Conservation (phyloP, 2,797 vertebrate genomes). For the Eulemur albifrons region DNA sequence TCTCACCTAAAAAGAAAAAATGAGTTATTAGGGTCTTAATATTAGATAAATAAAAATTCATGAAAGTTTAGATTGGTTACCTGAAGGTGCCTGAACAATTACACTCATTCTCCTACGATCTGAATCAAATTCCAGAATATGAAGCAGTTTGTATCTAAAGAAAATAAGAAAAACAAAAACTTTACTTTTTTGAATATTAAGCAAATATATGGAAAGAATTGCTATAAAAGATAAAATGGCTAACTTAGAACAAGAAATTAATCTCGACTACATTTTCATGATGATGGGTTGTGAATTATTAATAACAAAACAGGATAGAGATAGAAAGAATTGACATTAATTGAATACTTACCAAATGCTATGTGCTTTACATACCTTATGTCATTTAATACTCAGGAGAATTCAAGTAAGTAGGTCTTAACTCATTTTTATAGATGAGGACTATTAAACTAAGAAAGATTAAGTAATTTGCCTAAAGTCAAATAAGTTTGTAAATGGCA, state of each 20-base stretch:
- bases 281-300: background rate
- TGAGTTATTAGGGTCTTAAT: slow-evolving; percentile 29
- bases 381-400: background rate
- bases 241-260: background rate
- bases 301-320: background rate
- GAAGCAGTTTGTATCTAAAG: slow-evolving; percentile 93
- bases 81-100: slow-evolving; percentile 93
- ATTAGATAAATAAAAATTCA: slow-evolving; percentile 24
- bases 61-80: slow-evolving; percentile 81
- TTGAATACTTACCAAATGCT: background rate
- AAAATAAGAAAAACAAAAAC: slow-evolving; percentile 42
- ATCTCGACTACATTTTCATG: slow-evolving; percentile 29
- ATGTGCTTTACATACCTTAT: background rate
- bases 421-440: background rate
- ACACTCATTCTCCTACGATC: slow-evolving; percentile 97
- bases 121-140: slow-evolving; percentile 96
- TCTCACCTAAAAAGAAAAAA: slow-evolving; percentile 87
- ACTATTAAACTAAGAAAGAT: slow-evolving; percentile 36
- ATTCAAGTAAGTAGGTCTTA: background rate
- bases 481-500: background rate
- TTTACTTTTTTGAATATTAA: slow-evolving; percentile 42
- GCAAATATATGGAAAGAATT: background rate
- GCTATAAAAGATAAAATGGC: slow-evolving; percentile 32
- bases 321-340: background rate
- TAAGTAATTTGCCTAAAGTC: slow-evolving; percentile 21